Conservation (phyloP, 30 jellyfish, hydroid and myxozoan species). For the Chrysaora quinquecirrha region DNA sequence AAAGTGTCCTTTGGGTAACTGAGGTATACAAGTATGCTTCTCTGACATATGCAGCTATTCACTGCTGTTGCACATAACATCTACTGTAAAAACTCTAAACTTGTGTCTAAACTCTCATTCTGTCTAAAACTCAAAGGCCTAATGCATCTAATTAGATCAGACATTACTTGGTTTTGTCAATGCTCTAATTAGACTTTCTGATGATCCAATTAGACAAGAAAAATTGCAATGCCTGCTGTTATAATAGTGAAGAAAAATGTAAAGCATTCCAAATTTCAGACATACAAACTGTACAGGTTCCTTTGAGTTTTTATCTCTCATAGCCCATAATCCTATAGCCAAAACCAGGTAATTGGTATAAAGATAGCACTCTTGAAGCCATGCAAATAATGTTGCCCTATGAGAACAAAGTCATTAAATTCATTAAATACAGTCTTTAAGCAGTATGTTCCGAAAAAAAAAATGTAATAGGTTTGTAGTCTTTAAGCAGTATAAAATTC, state of each 20-base stretch:
- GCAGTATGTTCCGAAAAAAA: not conserved
- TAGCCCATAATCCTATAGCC: constrained; percentile 77
- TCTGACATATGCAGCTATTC: no score
- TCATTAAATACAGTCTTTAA: not conserved
- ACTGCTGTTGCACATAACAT: no score
- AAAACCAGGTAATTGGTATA: constrained; percentile 70
- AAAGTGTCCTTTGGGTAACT: no score
- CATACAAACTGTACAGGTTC: constrained; percentile 82
- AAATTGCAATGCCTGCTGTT: not conserved
- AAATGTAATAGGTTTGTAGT: not conserved
- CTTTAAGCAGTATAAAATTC: no score
- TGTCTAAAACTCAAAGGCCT: no score
- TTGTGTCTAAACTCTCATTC: no score
- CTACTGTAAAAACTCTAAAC: no score
- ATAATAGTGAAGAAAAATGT: not conserved
- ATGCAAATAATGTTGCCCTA: constrained; percentile 70
- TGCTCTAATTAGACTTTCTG: no score
- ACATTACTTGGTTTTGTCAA: no score
- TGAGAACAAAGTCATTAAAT: not conserved
- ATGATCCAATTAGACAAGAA: no score
- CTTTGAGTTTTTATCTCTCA: constrained; percentile 44
- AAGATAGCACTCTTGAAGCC: constrained; percentile 64
- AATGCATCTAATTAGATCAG: no score
- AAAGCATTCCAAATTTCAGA: not conserved
- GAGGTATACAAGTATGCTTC: no score